Base-by-base conservation (phyloP, 2,797 vertebrate species). In the Lepilemur ruficaudatus region DNA sequence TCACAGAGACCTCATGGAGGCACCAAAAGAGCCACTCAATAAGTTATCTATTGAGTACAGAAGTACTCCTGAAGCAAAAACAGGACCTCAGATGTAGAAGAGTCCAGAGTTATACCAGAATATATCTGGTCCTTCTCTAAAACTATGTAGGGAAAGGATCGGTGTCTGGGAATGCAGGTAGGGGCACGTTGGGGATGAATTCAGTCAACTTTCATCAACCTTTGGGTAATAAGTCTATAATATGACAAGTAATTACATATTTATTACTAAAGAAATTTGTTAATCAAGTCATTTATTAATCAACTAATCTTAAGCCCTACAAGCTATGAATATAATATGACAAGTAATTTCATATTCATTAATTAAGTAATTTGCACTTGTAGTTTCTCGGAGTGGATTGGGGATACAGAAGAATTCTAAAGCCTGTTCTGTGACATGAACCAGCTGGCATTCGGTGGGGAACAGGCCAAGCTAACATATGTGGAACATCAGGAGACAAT, bases 231-330 rank as follows among this genome's bases (percentile, higher is more conserved):
- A n/a, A 81, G 52, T 81, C 57, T 93, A 22, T 70, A 88, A 63
- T 79, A 43, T 92, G 84, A 91, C 10, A 92, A 83, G 5, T 76
- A 80, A 87, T 93, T 93, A 78, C 30, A 67, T 73, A 46, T 67
- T 90, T 92, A 67, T 88, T 84, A 88, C 46, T 90, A 55, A 90
- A 92, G 61, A 85, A 48, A 92, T 90, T 87, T 79, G 48, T 90
- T 97, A 61, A 86, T 87, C 17, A 57, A 41, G 20, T 88, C 67
- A 91, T 86, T 94, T 92, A 69, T 96, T 89, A 97, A 89, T 91
- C 10, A 69, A 35, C 22, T 78, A 76, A 91, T 92, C 12, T 80
- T 94, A 92, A 92, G 5, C 18, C 55, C 32, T 78, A 43, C 4
- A 69, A 46, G 52, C 18, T 85, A 32, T 80, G 63, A 75, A 96